Conservation (phyloP, 2,888 invertebrate genomes). For the Sialis fuliginosa region DNA sequence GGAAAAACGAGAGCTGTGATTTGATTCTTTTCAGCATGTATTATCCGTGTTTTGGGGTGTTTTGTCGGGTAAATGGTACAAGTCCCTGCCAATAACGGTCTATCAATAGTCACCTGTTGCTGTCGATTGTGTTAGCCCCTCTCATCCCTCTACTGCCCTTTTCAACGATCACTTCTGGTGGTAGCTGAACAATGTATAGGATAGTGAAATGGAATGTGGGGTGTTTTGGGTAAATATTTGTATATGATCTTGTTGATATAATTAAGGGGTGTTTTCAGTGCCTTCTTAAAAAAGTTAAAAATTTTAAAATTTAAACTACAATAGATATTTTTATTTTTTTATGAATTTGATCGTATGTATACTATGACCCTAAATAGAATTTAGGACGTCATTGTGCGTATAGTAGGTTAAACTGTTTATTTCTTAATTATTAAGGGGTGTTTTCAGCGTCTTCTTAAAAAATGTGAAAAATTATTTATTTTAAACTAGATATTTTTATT, state of each 20-base stretch:
- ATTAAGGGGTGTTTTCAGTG: not conserved
- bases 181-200: not conserved
- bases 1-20: no score
- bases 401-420: no score
- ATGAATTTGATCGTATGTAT: no score
- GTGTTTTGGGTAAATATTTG: not conserved
- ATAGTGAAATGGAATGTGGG: not conserved
- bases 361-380: no score
- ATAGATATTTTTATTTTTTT: no score
- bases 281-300: not conserved
- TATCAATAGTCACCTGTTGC: conserved; percentile 30
- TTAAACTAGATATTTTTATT: no score
- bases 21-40: no score
- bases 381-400: no score
- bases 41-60: not conserved
- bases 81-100: conserved; percentile 24
- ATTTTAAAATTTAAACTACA: no score
- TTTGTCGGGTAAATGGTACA: not conserved
- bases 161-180: not conserved
- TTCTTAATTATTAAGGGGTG: not conserved
- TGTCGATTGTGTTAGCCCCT: not conserved
- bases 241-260: not conserved
- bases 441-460: not conserved
- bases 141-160: not conserved
- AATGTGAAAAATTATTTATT: no score